Conservation (phyloP, 2,888 invertebrate species). For the Blera fallax region DNA sequence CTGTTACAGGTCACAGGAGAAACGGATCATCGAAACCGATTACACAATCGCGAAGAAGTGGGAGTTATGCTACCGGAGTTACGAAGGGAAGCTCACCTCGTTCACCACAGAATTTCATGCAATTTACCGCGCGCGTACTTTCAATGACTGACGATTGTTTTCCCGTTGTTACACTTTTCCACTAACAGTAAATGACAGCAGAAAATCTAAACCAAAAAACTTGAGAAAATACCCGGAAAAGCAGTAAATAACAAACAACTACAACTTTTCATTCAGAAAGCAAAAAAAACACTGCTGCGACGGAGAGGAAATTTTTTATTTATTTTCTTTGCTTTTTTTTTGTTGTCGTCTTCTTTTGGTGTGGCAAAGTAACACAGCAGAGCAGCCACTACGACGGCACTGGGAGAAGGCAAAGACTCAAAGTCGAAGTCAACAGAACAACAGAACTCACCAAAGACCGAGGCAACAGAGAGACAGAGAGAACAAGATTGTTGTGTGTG, state of each 20-base stretch:
- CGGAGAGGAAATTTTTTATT: neutral
- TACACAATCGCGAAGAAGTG: conserved; percentile 57
- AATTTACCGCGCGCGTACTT: conserved; percentile 36
- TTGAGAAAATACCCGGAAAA: neutral
- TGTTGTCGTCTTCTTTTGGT: conserved; percentile 27
- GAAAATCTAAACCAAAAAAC: neutral
- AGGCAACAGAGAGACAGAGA: conserved; percentile 31
- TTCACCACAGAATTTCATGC: conserved; percentile 22
- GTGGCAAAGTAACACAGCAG: conserved; percentile 39
- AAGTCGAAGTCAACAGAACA: conserved; percentile 63
- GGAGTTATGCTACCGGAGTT: conserved; percentile 24
- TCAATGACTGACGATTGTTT: neutral
- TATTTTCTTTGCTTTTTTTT: conserved; percentile 15
- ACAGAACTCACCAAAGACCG: conserved; percentile 54
- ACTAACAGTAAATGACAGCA: conserved; percentile 6
- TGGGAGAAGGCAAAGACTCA: conserved; percentile 66
- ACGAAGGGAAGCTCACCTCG: conserved; percentile 26
- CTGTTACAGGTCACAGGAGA: conserved; percentile 38
- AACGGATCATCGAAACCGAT: conserved; percentile 49
- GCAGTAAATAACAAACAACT: conserved; percentile 1
- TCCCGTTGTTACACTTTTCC: conserved; percentile 2
- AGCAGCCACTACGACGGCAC: conserved; percentile 63
- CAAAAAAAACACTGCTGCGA: conserved; percentile 26
- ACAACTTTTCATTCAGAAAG: conserved; percentile 43
- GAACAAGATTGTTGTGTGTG: conserved; percentile 15